Percentiles rank a stretch among this genome's conserved stretches.
Conservation (phyloP, 2,797 vertebrate genomes). For the Meda fulgida region DNA sequence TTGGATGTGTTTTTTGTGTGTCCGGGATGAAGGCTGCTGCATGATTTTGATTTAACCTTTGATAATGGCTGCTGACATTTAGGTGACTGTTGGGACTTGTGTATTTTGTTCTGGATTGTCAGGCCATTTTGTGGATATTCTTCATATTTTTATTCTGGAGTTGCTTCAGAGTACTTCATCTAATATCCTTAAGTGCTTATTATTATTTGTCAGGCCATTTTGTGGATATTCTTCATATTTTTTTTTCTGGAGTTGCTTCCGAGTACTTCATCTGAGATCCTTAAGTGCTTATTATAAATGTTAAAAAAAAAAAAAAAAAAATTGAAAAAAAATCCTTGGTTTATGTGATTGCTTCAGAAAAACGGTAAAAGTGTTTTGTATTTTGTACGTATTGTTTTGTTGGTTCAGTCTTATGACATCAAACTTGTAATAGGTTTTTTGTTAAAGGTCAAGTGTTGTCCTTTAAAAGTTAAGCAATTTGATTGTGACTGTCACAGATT, state of each 20-base stretch:
- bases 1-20: conserved; percentile 31
- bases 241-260: conserved; percentile 14
- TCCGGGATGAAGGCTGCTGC: conserved; percentile 48
- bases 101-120: conserved; percentile 37
- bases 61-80: conserved; percentile 53
- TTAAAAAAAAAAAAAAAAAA: background rate
- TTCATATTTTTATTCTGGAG: conserved; percentile 29
- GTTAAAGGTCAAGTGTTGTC: conserved; percentile 46
- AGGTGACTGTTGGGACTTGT: conserved; percentile 47
- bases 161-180: conserved; percentile 21
- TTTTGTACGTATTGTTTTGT: conserved; percentile 45
- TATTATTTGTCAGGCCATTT: conserved; percentile 29
- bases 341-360: conserved; percentile 32
- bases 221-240: conserved; percentile 29
- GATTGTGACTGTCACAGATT: conserved; percentile 10
- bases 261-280: conserved; percentile 35
- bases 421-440: conserved; percentile 44
- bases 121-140: conserved; percentile 40
- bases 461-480: conserved; percentile 32
- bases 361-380: conserved; percentile 20
- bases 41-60: conserved; percentile 53
- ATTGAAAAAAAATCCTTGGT: background rate
- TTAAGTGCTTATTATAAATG: conserved; percentile 47
- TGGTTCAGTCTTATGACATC: conserved; percentile 31
- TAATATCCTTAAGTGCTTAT: conserved; percentile 46